These are phyloP conservation scores for Tyria jacobaeae DNA, from an alignment of 2,888 invertebrate genomes.

Conservation along the genomic window DNA sequence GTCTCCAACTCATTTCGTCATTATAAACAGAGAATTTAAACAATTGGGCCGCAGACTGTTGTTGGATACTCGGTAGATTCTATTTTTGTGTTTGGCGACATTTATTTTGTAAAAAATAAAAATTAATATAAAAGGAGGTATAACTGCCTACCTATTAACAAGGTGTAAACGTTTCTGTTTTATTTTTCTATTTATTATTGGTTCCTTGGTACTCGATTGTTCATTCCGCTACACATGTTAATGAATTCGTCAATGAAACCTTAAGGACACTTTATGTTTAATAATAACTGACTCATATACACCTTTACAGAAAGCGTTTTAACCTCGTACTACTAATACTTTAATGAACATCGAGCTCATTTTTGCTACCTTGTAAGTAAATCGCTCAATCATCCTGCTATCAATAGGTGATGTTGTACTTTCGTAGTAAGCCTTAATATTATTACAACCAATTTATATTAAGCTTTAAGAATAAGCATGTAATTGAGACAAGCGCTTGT, in stretches of 20 bases:
- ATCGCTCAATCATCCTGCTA: slow-evolving; percentile 30
- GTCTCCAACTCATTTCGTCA: too few relatives aligned
- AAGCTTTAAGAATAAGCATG: too few relatives aligned
- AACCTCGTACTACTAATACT: slow-evolving; percentile 5
- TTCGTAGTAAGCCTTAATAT: slow-evolving; percentile 5
- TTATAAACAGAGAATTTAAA: too few relatives aligned
- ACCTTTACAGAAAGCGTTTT: slow-evolving; percentile 11
- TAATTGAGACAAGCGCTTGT: neutral
- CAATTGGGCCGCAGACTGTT: too few relatives aligned
- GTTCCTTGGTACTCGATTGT: too few relatives aligned
- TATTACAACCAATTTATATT: neutral
- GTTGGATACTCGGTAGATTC: too few relatives aligned
- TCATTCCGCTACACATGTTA: neutral
- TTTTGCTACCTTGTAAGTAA: slow-evolving; percentile 35
- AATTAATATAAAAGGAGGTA: too few relatives aligned
- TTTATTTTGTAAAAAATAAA: too few relatives aligned
- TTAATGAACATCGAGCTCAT: slow-evolving; percentile 30
- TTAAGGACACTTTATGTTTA: neutral
- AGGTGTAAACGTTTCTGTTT: too few relatives aligned
- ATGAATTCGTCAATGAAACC: neutral
- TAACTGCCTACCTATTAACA: too few relatives aligned
- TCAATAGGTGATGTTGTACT: slow-evolving; percentile 21
- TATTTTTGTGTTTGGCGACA: too few relatives aligned
- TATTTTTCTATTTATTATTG: too few relatives aligned
- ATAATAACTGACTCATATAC: slow-evolving; percentile 1